Base-by-base conservation (phyloP, 2,113 vertebrate species). In the Proteles cristata region DNA sequence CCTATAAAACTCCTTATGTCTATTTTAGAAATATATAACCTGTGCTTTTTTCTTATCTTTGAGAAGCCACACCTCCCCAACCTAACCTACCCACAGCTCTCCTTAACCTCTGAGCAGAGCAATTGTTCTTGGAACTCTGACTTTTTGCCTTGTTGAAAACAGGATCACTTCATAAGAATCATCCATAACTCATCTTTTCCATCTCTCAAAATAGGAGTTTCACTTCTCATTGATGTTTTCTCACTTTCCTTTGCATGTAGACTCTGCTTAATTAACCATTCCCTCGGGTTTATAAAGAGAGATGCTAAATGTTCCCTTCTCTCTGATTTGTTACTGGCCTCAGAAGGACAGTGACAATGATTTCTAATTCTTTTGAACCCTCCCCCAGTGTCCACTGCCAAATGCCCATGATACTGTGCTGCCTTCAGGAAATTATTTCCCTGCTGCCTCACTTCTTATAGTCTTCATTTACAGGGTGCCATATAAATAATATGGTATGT, bases 81-180 rank as follows among this genome's bases (percentile, higher is more conserved):
- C 7, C 2, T 31, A 3, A 7, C 11, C 28, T 5, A 19, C n/a
- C 35, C 4, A 7, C 4, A 80, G 11, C 1, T 10, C 4, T 74
- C 28, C 39, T 79, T 73, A 79, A 79, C 7, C 25, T 93, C 33
- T 63, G 87, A 93, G 6, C 7, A 69, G 80, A 39, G 3, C 19
- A 86, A 58, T 43, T 74, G 7, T 55, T 43, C 50, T 17, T 26
- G 2, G 2, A 8, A 73, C 12, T 12, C 3, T 76, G 25, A 9
- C 7, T 61, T 43, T 83, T 48, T 15, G 58, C 2, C 3, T 55
- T 55, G 5, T 1, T 73, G 83, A 26, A 35, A 33, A 77, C 11
- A 81, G 14, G 5, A 65, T 93, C 43, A 48, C 19, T 35, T 84
- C 88, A 73, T 69, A 65, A 61, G 15, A 79, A 43, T 48, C 17